Evolutionary conservation across 2,113 vertebrate species (phyloP).

Genomic region (Bettongia penicillata): DNA sequence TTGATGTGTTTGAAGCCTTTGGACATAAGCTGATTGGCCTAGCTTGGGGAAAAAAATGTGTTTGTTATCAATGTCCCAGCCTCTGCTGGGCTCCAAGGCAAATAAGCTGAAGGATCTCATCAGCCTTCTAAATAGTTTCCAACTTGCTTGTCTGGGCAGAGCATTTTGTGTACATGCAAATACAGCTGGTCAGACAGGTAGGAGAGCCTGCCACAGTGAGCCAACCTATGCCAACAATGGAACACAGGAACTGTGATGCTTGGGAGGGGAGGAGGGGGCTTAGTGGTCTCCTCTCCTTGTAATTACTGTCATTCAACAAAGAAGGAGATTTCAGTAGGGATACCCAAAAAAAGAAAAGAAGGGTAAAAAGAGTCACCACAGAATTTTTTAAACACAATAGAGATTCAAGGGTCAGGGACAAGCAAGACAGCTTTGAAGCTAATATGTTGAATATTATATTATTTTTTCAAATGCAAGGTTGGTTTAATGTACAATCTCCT

Average conservation of each 20-base stretch:
- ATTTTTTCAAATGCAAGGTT: not conserved
- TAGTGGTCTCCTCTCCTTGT: not conserved
- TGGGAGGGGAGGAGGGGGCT: not conserved
- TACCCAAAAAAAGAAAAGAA: not conserved
- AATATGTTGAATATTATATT: not conserved
- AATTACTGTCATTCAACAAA: not conserved
- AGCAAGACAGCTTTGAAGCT: not conserved
- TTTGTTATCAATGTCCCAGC: constrained; percentile 45
- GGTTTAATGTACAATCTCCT: not conserved
- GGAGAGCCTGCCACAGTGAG: not conserved
- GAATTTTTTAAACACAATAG: not conserved
- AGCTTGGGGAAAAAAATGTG: constrained; percentile 31
- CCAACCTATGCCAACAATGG: not conserved
- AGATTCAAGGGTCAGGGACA: not conserved
- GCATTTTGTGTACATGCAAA: not conserved
- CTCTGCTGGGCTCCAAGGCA: constrained; percentile 51
- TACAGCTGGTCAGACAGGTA: constrained; percentile 41
- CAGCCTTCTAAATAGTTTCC: not conserved
- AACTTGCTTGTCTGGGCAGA: constrained; percentile 29
- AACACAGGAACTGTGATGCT: not conserved
- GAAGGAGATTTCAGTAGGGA: not conserved
- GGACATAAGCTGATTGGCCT: not conserved
- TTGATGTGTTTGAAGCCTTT: constrained; percentile 13
- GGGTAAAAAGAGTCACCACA: not conserved
- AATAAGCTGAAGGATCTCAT: not conserved